These are phyloP conservation scores for Amazona guildingii DNA, from an alignment of 2,113 vertebrate genomes.

Conservation along the genomic window DNA sequence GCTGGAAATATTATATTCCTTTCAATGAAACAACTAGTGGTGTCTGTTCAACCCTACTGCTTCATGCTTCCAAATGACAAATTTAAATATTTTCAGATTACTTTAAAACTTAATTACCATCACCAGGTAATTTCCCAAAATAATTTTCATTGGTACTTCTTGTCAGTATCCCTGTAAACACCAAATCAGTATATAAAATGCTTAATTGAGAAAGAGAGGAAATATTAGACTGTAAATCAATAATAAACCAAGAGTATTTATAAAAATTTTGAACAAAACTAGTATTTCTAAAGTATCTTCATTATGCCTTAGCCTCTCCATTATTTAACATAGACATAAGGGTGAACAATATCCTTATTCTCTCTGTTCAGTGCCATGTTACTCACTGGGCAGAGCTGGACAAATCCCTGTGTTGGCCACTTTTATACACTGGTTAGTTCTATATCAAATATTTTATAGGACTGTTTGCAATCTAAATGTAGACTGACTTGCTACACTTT, in stretches of 20 bases:
- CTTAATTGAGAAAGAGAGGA: background rate
- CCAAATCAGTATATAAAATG: background rate
- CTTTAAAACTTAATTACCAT: background rate
- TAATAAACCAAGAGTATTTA: background rate
- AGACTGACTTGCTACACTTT: background rate
- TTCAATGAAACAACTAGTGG: background rate
- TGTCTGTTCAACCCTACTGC: background rate
- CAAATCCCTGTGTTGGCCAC: background rate
- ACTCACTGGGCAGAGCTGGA: background rate
- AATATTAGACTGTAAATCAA: background rate
- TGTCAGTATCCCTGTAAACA: background rate
- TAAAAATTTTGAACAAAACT: background rate
- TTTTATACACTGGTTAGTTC: background rate
- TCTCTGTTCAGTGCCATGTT: background rate
- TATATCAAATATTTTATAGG: background rate
- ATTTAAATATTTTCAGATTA: background rate
- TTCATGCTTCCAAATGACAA: background rate
- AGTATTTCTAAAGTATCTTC: background rate
- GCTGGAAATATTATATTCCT: background rate
- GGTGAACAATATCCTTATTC: background rate
- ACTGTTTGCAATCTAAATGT: background rate
- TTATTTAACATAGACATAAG: accelerated
- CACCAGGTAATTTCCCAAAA: background rate
- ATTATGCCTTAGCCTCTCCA: background rate
- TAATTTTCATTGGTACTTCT: background rate